Evolutionary conservation across 2,888 invertebrate species (phyloP), one percentile per base, ranked within the genome.

Genomic region (Zhengitettix transpicula): DNA sequence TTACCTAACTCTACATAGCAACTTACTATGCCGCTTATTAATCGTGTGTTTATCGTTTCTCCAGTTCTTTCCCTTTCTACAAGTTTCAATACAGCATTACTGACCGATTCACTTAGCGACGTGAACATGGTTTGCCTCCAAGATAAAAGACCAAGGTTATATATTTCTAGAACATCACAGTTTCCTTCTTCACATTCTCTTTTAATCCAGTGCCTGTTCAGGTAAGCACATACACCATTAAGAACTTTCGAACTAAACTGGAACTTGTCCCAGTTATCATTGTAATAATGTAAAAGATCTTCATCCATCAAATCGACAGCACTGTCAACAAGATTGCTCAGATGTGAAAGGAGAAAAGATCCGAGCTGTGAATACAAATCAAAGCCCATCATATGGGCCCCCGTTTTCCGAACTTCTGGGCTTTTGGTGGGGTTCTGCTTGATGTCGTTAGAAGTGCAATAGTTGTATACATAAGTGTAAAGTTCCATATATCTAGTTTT

Each of bases 401-500:
- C 98, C 28, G 47, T 47, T 8, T 47, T 28, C 7, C 28, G 47
- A 14, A 47, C 47, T 47, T 12, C 47, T 47, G 47, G n/a, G 12
- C n/a, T 8, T 47, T 47, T 47, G n/a, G 12, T 47, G 47, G 28
- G 28, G 28, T 28, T 28, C 7, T 2, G 28, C 28, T 28, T 28
- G 28, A 28, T 28, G 47, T n/a, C 47, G 5, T n/a, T 47, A 87
- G 58, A 95, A 67, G 98, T 99, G 73, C 98, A 99, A 71, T 98
- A 99, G 75, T 99, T 93, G 74, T 98, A 98, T 60, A 99, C 98
- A 73, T 96, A 94, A 68, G 95, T 95, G 74, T 96, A 96, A 57
- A 96, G 77, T 70, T 89, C 85, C 83, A 99, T 97, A 74, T 98
- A 99, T 28, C 28, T 28, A 28, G 28, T 28, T 28, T 28, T 28